Conservation (phyloP, 2,113 vertebrate genomes). For the Ranitomeya variabilis region DNA sequence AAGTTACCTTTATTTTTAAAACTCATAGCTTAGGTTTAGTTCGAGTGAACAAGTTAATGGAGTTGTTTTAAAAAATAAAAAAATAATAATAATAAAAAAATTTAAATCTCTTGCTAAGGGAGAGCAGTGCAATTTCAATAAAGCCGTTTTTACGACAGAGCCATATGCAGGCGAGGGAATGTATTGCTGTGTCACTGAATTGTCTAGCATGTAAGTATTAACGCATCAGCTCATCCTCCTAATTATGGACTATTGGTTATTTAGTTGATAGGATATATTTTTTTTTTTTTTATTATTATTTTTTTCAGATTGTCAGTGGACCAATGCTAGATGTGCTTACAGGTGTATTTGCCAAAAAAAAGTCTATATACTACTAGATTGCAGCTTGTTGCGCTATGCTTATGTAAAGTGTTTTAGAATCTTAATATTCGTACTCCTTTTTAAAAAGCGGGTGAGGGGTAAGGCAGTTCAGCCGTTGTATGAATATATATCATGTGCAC, state of each 20-base stretch:
- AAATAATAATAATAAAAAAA: slow-evolving; percentile 12
- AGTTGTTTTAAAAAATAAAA: slow-evolving; percentile 37
- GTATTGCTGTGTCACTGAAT: slow-evolving; percentile 56
- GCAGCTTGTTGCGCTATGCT: slow-evolving; percentile 4
- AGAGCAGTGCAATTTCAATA: slow-evolving; percentile 59
- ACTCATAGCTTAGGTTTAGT: slow-evolving; percentile 54
- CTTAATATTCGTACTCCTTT: not conserved
- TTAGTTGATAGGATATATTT: not conserved
- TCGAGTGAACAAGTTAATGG: slow-evolving; percentile 42
- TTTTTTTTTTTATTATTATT: not conserved
- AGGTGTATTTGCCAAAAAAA: slow-evolving; percentile 35
- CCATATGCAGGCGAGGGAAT: slow-evolving; percentile 58
- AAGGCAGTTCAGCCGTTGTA: not conserved
- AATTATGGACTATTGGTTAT: slow-evolving; percentile 28
- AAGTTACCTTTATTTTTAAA: slow-evolving; percentile 56
- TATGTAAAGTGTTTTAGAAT: slow-evolving; percentile 22
- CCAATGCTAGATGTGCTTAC: slow-evolving; percentile 38
- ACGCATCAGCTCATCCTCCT: slow-evolving; percentile 47
- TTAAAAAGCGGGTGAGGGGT: not conserved
- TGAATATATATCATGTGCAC: not conserved
- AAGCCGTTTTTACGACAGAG: slow-evolving; percentile 54
- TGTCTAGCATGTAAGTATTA: slow-evolving; percentile 54
- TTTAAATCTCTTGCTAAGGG: slow-evolving; percentile 45
- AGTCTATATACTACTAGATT: slow-evolving; percentile 25
- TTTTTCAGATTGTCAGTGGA: not conserved